Evolutionary conservation across 1,140 invertebrate species (phyloP).

Genomic region (Bombus pascuorum): DNA sequence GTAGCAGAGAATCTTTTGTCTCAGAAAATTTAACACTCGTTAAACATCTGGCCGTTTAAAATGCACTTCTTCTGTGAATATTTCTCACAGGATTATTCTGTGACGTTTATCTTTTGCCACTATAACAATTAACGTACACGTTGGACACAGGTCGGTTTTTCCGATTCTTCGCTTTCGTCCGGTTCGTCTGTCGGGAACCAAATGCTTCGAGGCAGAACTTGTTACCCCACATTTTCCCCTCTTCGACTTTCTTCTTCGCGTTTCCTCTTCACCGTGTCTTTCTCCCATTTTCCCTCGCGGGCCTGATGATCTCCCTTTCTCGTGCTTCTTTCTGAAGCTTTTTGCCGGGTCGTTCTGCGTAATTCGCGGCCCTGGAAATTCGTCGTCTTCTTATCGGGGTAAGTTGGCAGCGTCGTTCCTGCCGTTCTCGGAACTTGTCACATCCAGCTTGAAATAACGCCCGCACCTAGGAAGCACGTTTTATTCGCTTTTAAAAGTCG

Average conservation of each 20-base stretch:
- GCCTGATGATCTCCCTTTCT: neutral
- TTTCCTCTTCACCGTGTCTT: neutral
- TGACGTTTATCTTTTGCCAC: neutral
- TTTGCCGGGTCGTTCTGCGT: neutral
- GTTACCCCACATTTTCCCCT: slow-evolving; percentile 5
- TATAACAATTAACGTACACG: neutral
- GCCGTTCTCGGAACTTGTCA: neutral
- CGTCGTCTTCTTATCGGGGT: neutral
- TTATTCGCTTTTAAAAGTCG: slow-evolving; percentile 32
- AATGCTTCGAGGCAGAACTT: slow-evolving; percentile 28
- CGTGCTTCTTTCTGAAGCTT: neutral
- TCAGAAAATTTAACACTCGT: neutral
- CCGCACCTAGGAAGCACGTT: neutral
- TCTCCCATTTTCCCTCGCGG: neutral
- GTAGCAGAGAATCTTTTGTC: neutral
- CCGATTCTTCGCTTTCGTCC: neutral
- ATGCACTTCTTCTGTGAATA: neutral
- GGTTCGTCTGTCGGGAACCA: slow-evolving; percentile 4
- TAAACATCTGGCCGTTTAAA: neutral
- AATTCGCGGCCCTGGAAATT: slow-evolving; percentile 11
- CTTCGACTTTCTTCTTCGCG: neutral
- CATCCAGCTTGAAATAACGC: slow-evolving; percentile 19
- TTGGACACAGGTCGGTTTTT: too few relatives aligned
- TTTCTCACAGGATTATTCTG: neutral
- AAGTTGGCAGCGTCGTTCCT: slow-evolving; percentile 25